Conservation (phyloP, 2,113 vertebrate species). For the Cranoglanis bouderius region DNA sequence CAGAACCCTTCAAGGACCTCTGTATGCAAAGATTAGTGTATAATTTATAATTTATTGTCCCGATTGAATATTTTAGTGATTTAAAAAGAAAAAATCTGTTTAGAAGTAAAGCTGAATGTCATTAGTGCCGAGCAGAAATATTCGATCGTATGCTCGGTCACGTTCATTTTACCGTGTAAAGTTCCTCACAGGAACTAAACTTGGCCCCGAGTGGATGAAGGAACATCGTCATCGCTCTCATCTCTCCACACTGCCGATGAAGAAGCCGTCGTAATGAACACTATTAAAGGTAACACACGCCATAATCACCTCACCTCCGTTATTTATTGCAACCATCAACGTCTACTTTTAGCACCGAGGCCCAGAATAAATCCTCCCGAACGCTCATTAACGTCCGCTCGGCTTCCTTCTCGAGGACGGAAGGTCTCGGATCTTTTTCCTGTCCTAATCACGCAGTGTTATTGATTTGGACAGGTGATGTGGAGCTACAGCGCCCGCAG, state of each 20-base stretch:
- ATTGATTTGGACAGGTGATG: conserved; percentile 48
- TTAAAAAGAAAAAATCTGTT: background rate
- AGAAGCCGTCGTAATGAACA: conserved; percentile 67
- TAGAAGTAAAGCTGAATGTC: background rate
- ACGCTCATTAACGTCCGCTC: conserved; percentile 59
- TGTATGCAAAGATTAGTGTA: background rate
- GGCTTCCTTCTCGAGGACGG: conserved; percentile 54
- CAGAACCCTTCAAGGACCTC: background rate
- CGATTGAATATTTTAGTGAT: background rate
- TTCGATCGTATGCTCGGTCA: background rate
- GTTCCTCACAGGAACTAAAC: background rate
- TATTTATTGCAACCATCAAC: conserved; percentile 72
- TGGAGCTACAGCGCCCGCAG: conserved; percentile 32
- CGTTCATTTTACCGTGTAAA: background rate
- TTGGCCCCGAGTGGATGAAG: background rate
- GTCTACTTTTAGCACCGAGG: conserved; percentile 60
- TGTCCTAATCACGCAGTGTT: conserved; percentile 43
- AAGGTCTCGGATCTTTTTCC: conserved; percentile 40
- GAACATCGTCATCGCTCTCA: background rate
- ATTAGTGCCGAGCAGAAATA: background rate
- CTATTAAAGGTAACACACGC: conserved; percentile 68
- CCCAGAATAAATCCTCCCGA: conserved; percentile 58
- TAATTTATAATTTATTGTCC: background rate
- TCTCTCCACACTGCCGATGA: conserved; percentile 43
- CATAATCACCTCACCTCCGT: conserved; percentile 65